These are phyloP conservation scores for Lophochroa leadbeateri DNA, from an alignment of 2,113 vertebrate species.

Conservation along the genomic window DNA sequence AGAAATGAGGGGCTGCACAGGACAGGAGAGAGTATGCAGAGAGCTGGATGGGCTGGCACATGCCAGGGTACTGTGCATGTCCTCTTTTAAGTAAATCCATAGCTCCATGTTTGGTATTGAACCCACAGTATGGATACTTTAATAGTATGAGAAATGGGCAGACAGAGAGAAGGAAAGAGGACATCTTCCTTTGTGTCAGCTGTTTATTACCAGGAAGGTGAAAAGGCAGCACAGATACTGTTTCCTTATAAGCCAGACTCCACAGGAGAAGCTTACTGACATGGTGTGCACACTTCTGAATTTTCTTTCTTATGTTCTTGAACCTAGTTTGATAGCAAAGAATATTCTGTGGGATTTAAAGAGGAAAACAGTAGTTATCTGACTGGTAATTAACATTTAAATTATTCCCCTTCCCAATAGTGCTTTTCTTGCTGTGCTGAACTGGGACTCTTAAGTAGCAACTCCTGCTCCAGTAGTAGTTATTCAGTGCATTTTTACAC, in stretches of 20 bases:
- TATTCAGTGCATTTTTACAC: neutral
- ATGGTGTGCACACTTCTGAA: neutral
- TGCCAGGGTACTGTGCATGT: conserved; percentile 3
- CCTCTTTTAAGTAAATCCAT: conserved; percentile 32
- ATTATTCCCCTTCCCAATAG: neutral
- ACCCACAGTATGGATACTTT: neutral
- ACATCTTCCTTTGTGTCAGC: neutral
- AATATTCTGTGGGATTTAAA: neutral
- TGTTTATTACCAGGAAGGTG: neutral
- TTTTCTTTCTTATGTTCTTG: conserved; percentile 19
- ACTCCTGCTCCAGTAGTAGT: neutral
- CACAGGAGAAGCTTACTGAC: neutral
- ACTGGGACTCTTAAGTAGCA: neutral
- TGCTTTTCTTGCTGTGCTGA: conserved; percentile 20
- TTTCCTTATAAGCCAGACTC: neutral
- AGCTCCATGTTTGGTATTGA: neutral
- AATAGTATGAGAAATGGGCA: neutral
- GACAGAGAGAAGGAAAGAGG: neutral
- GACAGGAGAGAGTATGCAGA: neutral
- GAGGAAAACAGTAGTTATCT: neutral
- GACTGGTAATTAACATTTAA: neutral
- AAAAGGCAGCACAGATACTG: neutral
- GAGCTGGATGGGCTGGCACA: neutral
- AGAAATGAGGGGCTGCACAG: conserved; percentile 15
- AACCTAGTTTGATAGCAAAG: neutral